These are phyloP conservation scores for Hippocampus mohnikei DNA, from an alignment of 2,113 vertebrate genomes.

Conservation along the genomic window DNA sequence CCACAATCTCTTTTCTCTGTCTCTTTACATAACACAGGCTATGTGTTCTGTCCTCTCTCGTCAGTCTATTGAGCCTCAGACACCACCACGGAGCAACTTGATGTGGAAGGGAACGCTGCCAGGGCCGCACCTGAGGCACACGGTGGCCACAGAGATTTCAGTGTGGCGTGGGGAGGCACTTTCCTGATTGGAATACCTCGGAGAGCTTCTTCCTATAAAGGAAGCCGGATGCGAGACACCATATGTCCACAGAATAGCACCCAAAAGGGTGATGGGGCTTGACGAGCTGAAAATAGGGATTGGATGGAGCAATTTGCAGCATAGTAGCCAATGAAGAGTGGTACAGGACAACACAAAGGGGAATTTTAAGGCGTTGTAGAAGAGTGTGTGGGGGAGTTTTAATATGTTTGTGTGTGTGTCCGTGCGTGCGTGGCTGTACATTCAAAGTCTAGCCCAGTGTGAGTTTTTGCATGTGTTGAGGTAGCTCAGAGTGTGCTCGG, in stretches of 20 bases:
- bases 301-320: constrained; percentile 34
- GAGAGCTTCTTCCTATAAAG: constrained; percentile 25
- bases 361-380: constrained; percentile 31
- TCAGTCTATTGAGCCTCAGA: constrained; percentile 32
- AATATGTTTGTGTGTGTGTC: background rate
- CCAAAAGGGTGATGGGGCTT: constrained; percentile 58
- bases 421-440: constrained; percentile 1
- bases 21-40: constrained; percentile 70
- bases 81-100: constrained; percentile 17
- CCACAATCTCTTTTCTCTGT: constrained; percentile 73
- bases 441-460: constrained; percentile 23
- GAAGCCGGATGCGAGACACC: constrained; percentile 58
- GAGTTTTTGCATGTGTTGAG: constrained; percentile 32
- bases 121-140: constrained; percentile 39
- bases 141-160: constrained; percentile 22
- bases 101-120: constrained; percentile 20
- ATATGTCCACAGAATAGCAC: constrained; percentile 70
- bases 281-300: constrained; percentile 63
- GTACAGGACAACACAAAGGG: constrained; percentile 28
- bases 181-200: constrained; percentile 38
- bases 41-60: constrained; percentile 50
- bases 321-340: constrained; percentile 40
- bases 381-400: too few relatives aligned
- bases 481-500: constrained; percentile 42
- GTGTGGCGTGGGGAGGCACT: constrained; percentile 17